Evolutionary conservation across 2,888 invertebrate genomes (phyloP).

Genomic region (Callyntrura sp.): DNA sequence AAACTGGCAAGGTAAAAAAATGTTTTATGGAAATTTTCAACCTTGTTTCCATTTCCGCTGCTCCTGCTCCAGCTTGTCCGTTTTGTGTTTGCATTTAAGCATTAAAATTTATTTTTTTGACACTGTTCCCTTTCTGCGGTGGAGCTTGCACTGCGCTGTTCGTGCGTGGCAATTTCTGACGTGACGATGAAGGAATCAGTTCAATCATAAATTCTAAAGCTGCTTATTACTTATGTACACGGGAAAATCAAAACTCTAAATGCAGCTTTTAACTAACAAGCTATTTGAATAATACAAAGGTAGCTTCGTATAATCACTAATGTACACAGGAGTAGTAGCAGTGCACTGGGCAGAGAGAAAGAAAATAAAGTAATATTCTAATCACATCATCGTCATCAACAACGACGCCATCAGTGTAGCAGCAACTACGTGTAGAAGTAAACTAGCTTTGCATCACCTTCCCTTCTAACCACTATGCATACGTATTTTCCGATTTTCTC

Average conservation of each 20-base stretch:
- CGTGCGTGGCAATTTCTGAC: no score
- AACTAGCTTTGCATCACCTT: conserved; percentile 25
- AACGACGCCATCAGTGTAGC: no score
- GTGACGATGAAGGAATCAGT: conserved; percentile 3
- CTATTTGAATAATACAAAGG: no score
- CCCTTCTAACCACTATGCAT: neutral
- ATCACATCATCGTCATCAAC: conserved; percentile 39
- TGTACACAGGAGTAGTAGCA: no score
- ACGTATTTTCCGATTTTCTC: no score
- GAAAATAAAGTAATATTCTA: conserved; percentile 33
- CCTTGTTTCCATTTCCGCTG: conserved; percentile 42
- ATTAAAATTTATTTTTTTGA: neutral
- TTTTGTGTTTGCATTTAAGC: neutral
- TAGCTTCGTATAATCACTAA: neutral
- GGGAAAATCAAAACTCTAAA: conserved; percentile 36
- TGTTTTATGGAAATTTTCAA: conserved; percentile 1
- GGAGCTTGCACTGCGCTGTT: no score
- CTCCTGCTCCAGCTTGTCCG: no score
- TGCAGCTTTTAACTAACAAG: conserved; percentile 31
- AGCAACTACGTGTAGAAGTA: neutral
- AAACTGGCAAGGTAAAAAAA: no score
- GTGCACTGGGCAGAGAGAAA: conserved; percentile 16
- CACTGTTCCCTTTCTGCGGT: no score
- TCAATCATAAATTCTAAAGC: neutral
- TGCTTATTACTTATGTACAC: conserved; percentile 18